Evolutionary conservation across 2,797 vertebrate genomes (phyloP).

Genomic region (Phrynocephalus guinanensis): DNA sequence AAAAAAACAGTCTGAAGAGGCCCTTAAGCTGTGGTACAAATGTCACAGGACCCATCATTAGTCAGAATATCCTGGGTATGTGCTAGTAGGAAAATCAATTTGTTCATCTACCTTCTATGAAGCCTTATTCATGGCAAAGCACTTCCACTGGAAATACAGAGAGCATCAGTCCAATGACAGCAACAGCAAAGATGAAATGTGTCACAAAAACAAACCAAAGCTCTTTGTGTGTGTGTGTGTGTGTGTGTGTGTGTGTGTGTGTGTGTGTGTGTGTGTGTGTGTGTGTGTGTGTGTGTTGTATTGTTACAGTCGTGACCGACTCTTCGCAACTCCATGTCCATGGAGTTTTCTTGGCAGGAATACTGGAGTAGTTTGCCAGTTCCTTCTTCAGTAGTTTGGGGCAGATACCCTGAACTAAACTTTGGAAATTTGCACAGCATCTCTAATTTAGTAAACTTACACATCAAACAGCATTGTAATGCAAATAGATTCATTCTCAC

Average conservation of each 20-base stretch:
- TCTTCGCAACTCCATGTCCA: too few relatives aligned
- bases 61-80: too few relatives aligned
- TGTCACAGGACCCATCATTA: background rate
- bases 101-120: background rate
- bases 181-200: background rate
- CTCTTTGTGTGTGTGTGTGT: background rate
- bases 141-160: background rate
- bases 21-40: too few relatives aligned
- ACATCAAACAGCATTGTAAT: background rate
- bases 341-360: too few relatives aligned
- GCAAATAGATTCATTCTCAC: constrained; percentile 7
- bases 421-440: background rate
- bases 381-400: background rate
- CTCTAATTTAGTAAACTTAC: background rate
- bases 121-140: background rate
- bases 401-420: background rate
- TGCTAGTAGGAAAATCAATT: too few relatives aligned
- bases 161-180: background rate
- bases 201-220: background rate
- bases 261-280: too few relatives aligned
- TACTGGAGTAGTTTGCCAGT: too few relatives aligned
- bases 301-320: too few relatives aligned
- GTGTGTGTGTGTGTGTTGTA: too few relatives aligned
- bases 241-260: too few relatives aligned
- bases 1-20: background rate